phyloP scores from a whole-genome alignment of 2,113 vertebrate genomes.

The Erythrocebus patas region DNA sequence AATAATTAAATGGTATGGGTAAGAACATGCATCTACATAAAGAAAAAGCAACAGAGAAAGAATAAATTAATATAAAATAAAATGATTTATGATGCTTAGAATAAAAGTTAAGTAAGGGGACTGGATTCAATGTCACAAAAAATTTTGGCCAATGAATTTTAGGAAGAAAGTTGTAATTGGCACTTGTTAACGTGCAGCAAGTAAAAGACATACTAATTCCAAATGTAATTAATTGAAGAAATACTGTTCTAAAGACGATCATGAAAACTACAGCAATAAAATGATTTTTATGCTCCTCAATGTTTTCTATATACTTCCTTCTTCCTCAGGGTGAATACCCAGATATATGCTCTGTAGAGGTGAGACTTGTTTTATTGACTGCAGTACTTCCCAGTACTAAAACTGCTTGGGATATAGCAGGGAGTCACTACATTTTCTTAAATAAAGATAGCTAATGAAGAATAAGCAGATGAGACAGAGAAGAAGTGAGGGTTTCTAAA shows the following conservation, averaged over 20 bases:
- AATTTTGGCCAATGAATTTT: neutral
- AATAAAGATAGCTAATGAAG: neutral
- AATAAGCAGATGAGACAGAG: neutral
- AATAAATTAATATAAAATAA: neutral
- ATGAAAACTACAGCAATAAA: constrained; percentile 31
- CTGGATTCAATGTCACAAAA: neutral
- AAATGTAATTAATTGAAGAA: constrained; percentile 49
- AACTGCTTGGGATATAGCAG: neutral
- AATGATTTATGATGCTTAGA: neutral
- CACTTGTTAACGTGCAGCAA: neutral
- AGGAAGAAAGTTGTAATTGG: neutral
- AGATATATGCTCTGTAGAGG: neutral
- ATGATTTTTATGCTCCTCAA: neutral
- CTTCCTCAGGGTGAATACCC: neutral
- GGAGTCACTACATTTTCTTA: neutral
- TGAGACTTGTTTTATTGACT: neutral
- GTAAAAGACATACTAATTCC: neutral
- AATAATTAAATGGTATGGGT: neutral
- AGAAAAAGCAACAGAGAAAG: neutral
- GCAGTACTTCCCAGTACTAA: neutral
- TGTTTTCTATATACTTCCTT: neutral
- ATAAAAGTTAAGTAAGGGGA: neutral
- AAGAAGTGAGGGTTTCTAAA: neutral
- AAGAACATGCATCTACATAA: neutral
- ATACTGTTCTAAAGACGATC: constrained; percentile 16